These are phyloP conservation scores for Marisa cornuarietis DNA, from an alignment of 1,140 invertebrate species.

Conservation along the genomic window DNA sequence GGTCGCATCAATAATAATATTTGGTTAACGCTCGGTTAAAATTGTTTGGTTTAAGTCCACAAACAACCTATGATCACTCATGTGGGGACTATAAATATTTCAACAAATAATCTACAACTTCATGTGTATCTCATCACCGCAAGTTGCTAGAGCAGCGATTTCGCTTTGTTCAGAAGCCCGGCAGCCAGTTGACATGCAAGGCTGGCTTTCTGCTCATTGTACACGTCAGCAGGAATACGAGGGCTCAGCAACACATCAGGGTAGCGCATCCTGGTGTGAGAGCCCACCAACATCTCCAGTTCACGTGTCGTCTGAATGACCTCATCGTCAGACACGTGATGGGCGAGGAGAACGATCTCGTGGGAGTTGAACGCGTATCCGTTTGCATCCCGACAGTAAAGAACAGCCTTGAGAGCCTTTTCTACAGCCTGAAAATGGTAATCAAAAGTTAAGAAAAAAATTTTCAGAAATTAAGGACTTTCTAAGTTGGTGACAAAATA, in stretches of 20 bases:
- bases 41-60: no score
- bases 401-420: slow-evolving; percentile 32
- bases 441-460: not conserved
- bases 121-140: no score
- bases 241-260: slow-evolving; percentile 24
- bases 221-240: slow-evolving; percentile 28
- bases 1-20: no score
- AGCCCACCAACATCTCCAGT: slow-evolving; percentile 12
- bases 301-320: not conserved
- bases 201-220: slow-evolving; percentile 16
- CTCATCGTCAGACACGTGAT: not conserved
- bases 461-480: no score
- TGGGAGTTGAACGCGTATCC: slow-evolving; percentile 11
- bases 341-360: slow-evolving; percentile 4
- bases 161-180: slow-evolving; percentile 7
- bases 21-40: no score
- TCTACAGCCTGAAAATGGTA: slow-evolving; percentile 26
- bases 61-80: no score
- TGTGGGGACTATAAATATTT: no score
- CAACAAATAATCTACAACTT: no score
- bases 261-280: slow-evolving; percentile 29
- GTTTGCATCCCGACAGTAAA: slow-evolving; percentile 22
- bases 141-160: no score
- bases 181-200: slow-evolving; percentile 7
- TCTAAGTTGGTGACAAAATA: not conserved